Evolutionary conservation across 2,797 vertebrate species (phyloP).

Genomic region (Sebastes kiyomatsui): DNA sequence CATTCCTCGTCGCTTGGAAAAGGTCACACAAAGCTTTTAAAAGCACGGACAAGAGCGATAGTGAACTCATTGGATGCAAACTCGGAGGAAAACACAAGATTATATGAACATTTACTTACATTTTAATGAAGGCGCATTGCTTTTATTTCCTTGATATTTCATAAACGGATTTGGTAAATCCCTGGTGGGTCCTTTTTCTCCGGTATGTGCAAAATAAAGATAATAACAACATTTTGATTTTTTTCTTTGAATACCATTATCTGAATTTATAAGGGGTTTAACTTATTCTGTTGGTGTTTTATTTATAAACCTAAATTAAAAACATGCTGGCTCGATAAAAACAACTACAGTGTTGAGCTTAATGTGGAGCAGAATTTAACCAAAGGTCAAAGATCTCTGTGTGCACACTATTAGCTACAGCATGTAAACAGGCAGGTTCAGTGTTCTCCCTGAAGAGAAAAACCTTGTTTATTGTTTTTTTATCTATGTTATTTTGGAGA

Average conservation of each 20-base stretch:
- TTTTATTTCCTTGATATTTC: slow-evolving; percentile 7
- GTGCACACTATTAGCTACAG: not conserved
- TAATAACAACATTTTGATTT: not conserved
- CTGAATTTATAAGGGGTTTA: not conserved
- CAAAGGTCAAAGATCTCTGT: not conserved
- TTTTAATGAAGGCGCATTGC: slow-evolving; percentile 12
- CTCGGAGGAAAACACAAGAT: not conserved
- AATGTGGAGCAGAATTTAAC: not conserved
- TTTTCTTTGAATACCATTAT: not conserved
- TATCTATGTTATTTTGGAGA: not conserved
- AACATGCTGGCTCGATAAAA: not conserved
- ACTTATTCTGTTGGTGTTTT: not conserved
- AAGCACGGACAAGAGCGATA: slow-evolving; percentile 9
- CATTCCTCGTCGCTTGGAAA: slow-evolving; percentile 24
- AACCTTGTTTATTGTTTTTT: not conserved
- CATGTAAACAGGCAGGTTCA: not conserved
- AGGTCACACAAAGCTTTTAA: slow-evolving; percentile 27
- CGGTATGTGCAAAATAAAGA: not conserved
- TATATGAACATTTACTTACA: not conserved
- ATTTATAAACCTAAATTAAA: not conserved
- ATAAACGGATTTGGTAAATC: not conserved
- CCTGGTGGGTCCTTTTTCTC: not conserved
- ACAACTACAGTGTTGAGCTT: not conserved
- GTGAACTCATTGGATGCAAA: not conserved
- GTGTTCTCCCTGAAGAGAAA: not conserved